phyloP scores from a whole-genome alignment of 2,888 invertebrate genomes.

The Drosophila neotestacea region DNA sequence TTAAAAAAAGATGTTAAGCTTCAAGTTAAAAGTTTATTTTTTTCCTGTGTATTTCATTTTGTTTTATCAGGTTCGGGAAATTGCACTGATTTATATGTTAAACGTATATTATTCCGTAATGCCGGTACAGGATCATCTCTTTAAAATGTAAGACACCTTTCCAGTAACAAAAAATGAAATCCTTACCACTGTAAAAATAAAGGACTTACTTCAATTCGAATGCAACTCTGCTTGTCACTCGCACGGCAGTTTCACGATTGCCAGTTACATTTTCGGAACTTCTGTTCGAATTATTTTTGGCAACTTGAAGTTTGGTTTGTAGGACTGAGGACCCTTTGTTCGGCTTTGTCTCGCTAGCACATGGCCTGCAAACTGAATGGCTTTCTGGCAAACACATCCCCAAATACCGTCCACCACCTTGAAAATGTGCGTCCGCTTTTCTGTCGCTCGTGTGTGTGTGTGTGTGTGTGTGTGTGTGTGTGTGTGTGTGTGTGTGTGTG shows the following conservation, averaged over 20 bases:
- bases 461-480: constrained; percentile 27
- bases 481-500: no score
- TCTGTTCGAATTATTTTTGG: constrained; percentile 77
- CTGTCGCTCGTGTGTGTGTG: neutral
- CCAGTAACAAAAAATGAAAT: neutral
- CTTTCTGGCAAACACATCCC: constrained; percentile 30
- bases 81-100: no score
- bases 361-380: constrained; percentile 18
- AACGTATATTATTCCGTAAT: neutral
- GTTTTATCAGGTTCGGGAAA: no score
- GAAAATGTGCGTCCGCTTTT: no score
- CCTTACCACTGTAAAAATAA: constrained; percentile 53
- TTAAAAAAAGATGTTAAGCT: no score
- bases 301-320: constrained; percentile 22
- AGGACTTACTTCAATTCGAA: constrained; percentile 26
- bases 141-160: neutral
- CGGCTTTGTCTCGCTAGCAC: constrained; percentile 25
- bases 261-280: constrained; percentile 66
- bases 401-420: neutral
- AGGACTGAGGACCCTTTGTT: constrained; percentile 2
- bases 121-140: neutral
- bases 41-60: no score
- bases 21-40: no score
- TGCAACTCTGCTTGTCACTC: constrained; percentile 36
- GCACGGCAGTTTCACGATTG: constrained; percentile 66